Conservation (phyloP, 2,113 vertebrate genomes). For the Balaeniceps rex region DNA sequence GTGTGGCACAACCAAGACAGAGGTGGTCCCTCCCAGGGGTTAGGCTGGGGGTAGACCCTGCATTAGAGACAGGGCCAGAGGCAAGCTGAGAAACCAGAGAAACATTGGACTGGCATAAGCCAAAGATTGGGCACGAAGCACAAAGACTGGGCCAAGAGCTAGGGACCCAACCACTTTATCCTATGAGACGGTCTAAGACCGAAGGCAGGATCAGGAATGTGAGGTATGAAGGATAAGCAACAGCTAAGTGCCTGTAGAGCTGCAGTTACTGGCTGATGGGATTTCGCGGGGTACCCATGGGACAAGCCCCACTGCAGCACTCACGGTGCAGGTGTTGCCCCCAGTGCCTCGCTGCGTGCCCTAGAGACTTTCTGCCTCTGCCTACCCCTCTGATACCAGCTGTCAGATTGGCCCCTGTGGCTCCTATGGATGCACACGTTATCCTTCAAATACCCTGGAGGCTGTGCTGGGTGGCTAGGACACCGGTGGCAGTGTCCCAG, state of each 20-base stretch:
- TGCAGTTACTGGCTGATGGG: background rate
- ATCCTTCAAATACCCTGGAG: background rate
- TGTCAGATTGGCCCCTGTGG: background rate
- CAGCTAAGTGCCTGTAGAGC: background rate
- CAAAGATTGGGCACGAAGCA: background rate
- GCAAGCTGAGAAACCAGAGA: background rate
- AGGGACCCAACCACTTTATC: background rate
- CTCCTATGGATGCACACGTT: background rate
- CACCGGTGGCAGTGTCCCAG: background rate
- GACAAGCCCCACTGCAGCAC: background rate
- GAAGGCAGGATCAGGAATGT: background rate
- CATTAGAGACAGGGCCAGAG: background rate
- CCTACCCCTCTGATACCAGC: background rate
- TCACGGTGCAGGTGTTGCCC: background rate
- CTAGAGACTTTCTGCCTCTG: background rate
- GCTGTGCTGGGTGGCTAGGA: background rate
- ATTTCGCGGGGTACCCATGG: rapidly evolving
- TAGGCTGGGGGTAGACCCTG: background rate
- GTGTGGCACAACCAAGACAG: rapidly evolving
- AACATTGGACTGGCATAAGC: background rate
- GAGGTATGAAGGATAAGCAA: background rate
- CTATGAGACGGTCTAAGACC: rapidly evolving
- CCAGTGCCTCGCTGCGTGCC: background rate
- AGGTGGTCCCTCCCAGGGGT: background rate
- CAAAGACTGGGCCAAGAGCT: background rate